These are phyloP conservation scores for Rafetus swinhoei DNA, from an alignment of 2,113 vertebrate species.

Conservation along the genomic window DNA sequence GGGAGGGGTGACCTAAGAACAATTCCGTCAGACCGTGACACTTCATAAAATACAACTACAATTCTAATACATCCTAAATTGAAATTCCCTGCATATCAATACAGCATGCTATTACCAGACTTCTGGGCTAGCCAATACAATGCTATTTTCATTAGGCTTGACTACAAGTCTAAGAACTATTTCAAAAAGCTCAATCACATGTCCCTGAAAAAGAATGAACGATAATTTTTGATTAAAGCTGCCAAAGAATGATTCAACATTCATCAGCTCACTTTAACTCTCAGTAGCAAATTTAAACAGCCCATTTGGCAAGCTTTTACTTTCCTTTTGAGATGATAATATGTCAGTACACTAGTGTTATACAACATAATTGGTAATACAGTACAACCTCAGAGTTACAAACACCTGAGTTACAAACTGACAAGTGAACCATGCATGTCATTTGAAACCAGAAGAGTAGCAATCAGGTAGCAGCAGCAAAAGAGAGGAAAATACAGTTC, in stretches of 20 bases:
- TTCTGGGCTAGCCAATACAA: neutral
- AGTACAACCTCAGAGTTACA: no score
- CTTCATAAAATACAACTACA: neutral
- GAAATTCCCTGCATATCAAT: neutral
- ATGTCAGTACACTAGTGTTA: constrained; percentile 60
- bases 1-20: neutral
- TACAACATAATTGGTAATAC: constrained; percentile 53
- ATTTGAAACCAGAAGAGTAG: no score
- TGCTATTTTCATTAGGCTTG: constrained; percentile 31
- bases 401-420: no score
- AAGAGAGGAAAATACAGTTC: no score
- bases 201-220: constrained; percentile 47
- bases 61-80: neutral
- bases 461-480: no score
- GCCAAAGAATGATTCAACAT: constrained; percentile 30
- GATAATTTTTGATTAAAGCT: constrained; percentile 59
- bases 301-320: constrained; percentile 54
- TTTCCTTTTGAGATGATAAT: constrained; percentile 43
- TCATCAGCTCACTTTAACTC: constrained; percentile 47
- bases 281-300: constrained; percentile 62
- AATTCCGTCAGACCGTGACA: fast-evolving
- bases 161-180: constrained; percentile 26
- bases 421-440: no score
- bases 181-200: constrained; percentile 36
- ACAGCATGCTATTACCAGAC: neutral